Evolutionary conservation across 2,797 vertebrate species (phyloP).

Genomic region (Momotus momota): DNA sequence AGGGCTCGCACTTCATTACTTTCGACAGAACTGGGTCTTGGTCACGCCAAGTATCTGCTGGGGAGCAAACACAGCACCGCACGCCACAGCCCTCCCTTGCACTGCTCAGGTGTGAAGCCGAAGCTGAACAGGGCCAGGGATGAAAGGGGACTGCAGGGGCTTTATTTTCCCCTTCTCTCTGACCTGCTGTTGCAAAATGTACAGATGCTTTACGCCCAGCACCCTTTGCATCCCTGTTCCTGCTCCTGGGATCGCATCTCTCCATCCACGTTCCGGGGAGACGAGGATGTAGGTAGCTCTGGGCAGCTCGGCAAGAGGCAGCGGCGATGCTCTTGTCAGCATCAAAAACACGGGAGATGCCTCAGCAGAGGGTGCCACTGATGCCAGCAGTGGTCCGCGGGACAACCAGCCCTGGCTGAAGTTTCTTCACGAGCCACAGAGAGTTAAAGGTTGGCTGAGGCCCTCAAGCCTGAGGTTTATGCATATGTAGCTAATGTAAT

Average conservation of each 20-base stretch:
- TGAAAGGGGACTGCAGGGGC: not conserved
- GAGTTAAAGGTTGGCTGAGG: slow-evolving; percentile 56
- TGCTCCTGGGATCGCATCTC: rapidly evolving
- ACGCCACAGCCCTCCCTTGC: not conserved
- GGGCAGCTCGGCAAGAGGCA: rapidly evolving
- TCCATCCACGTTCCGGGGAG: rapidly evolving
- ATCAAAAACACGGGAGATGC: not conserved
- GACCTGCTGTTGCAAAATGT: rapidly evolving
- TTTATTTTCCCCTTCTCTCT: not conserved
- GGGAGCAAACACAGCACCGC: not conserved
- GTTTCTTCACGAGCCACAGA: slow-evolving; percentile 20
- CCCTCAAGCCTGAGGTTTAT: slow-evolving; percentile 38
- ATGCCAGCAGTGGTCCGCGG: rapidly evolving
- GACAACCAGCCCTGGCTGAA: not conserved
- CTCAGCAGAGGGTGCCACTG: not conserved
- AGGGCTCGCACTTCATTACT: slow-evolving; percentile 41
- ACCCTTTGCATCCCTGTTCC: not conserved
- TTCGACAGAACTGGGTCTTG: slow-evolving; percentile 59
- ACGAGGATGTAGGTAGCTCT: not conserved
- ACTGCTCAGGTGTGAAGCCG: not conserved
- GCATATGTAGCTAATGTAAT: slow-evolving; percentile 66
- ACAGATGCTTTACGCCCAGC: rapidly evolving
- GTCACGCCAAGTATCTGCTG: not conserved
- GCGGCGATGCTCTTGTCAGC: not conserved
- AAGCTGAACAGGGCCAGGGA: not conserved